Base-by-base conservation (phyloP, 2,113 vertebrate genomes). In the Cyprinodon brontotheroides region DNA sequence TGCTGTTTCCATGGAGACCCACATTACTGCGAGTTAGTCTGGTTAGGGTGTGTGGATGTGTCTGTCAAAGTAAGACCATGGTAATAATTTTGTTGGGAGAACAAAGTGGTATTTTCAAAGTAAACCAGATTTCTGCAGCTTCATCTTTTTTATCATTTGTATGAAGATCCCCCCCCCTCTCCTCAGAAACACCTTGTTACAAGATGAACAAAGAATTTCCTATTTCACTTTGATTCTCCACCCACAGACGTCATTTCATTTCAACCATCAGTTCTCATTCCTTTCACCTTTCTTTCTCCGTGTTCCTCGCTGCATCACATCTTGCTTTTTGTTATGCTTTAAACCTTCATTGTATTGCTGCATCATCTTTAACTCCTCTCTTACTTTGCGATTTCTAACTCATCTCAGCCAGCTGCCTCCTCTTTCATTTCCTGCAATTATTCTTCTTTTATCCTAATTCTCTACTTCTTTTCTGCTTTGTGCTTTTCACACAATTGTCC, bases 1-100 rank as follows among this genome's bases (percentile, higher is more conserved):
- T 65, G 68, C 70, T n/a, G 79, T 89, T 85, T 74, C 89, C 80
- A 90, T 89, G 87, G 89, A 74, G 81, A 91, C 81, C 36, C 11
- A 63, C 75, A 85, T 89, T 81, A 85, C 70, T 86, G 73, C 79
- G 3, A 68, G 61, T 64, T 14, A 48, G 50, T 76, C 39, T 12
- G 39, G 20, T 68, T 57, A 57, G 78, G 38, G 69, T 61, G 71
- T n/a, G 66, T 61, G 59, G 48, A 37, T 67, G 37, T 61, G 62
- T 70, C 47, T 59, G 40, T 77, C 45, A 40, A 36, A 74, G 45
- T 41, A 67, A 68, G 60, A 65, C 82, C 37, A 70, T 80, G 67
- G 80, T 61, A 68, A 45, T 78, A 40, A 70, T 81, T 81, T 75
- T 76, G 77, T 74, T 70, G 41, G n/a, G 77, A 82, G 78, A 83